Base-by-base conservation (phyloP, 2,113 vertebrate species). In the Anhinga rufa region DNA sequence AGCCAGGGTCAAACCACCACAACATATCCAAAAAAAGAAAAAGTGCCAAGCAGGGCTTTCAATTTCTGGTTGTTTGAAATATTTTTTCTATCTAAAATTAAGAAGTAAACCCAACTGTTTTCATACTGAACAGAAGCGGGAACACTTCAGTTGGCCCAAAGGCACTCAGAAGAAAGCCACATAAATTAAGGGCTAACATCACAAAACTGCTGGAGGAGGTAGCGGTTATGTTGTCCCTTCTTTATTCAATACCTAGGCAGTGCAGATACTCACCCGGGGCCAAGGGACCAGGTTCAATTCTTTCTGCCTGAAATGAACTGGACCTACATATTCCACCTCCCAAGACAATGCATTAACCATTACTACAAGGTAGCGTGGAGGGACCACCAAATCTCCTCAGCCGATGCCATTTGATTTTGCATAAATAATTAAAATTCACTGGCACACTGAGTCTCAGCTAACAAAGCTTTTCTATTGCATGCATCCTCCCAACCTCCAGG, bases 401-500 rank as follows among this genome's bases (percentile, higher is more conserved):
- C 11, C 0, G 0, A 46, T n/a, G 44, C 17, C 38, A 48, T 82
- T 71, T 31, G 61, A 16, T 72, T 94, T 89, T 90, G 17, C 70
- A 82, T 95, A 85, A 92, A 95, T 92, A 91, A 89, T 95, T 95
- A 66, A 89, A 91, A 72, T 57, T 44, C 84, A 70, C 26, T 57
- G 49, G 57, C 58, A 90, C 1, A 1, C n/a, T 26, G 60, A 69
- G 40, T 44, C 44, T 25, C 61, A 79, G 65, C 34, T 65, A 82
- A 76, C 70, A 91, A 95, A 87, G 74, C 31, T 52, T 68, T 79
- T 71, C 77, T 40, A 40, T 9, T 44, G 42, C 21, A 55, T 10
- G 4, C 36, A 69, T 76, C 62, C 19, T 60, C 69, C 66, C 12
- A 52, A 9, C 28, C 38, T 65, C 58, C 60, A 72, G 75, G 58